These are phyloP conservation scores for Philereme transversata DNA, from an alignment of 2,888 invertebrate genomes.

Conservation along the genomic window DNA sequence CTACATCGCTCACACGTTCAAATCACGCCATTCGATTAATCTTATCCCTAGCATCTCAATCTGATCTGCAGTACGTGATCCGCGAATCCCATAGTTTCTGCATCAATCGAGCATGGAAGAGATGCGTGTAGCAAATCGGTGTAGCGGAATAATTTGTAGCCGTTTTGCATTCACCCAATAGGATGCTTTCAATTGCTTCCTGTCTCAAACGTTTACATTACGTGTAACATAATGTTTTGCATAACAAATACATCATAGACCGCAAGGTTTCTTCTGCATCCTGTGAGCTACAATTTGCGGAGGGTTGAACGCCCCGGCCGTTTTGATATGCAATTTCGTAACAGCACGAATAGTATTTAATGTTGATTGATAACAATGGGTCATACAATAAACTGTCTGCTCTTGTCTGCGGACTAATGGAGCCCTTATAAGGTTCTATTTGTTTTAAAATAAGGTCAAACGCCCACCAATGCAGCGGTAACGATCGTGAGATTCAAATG, in stretches of 20 bases:
- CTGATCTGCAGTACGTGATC: conserved; percentile 44
- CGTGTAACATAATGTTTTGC: conserved; percentile 46
- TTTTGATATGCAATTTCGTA: conserved; percentile 37
- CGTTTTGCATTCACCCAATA: conserved; percentile 56
- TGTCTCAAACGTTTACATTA: conserved; percentile 55
- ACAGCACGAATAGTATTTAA: conserved; percentile 38
- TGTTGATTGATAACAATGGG: conserved; percentile 46
- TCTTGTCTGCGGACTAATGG: conserved; percentile 58
- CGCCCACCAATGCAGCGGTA: conserved; percentile 62
- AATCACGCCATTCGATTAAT: conserved; percentile 55
- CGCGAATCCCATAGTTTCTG: conserved; percentile 42
- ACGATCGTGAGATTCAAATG: conserved; percentile 60
- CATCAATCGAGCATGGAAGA: conserved; percentile 31
- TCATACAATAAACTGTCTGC: conserved; percentile 55
- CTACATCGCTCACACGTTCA: conserved; percentile 50
- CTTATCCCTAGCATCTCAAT: conserved; percentile 54
- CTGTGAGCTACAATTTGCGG: conserved; percentile 37
- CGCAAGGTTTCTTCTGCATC: conserved; percentile 34
- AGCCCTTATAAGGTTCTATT: conserved; percentile 63
- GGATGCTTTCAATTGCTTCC: conserved; percentile 58
- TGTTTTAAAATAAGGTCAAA: conserved; percentile 58
- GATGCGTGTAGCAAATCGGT: conserved; percentile 59
- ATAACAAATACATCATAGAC: conserved; percentile 46
- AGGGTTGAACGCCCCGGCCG: conserved; percentile 36
- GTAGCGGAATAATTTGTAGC: conserved; percentile 57